Evolutionary conservation across 2,888 invertebrate genomes (phyloP), one percentile per base, ranked within the genome.

Genomic region (Sarcophaga variegata): DNA sequence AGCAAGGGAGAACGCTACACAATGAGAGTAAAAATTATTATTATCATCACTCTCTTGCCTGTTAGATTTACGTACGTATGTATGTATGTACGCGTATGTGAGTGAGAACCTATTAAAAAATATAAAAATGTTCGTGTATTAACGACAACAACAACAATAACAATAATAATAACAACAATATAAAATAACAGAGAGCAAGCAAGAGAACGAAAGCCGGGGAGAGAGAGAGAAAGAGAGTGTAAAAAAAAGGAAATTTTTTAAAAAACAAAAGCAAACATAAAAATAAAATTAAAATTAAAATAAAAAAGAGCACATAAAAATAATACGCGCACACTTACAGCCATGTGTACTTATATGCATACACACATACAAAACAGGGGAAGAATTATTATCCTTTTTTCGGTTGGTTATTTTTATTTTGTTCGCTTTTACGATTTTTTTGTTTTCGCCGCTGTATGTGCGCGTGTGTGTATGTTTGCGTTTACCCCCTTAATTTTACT

Each of bases 301-400:
- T 82, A 74, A 45, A 37, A 66, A 62, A 71, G 75, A 80, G 8
- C 37, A 37, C 37, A 37, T 0, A 37, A 37, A 37, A 10, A 37
- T 10, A 37, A 37, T 10, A 37, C 37, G 10, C 10, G 8, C 37
- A 37, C 2, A 37, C 37, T 8, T 2, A 37, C 37, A 37, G 8
- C 2, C 37, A 8, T 37, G 0, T 2, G 2, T 37, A 37, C 0
- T 1, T 37, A 6, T 6, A 6, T 54, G 67, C 47, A 71, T 83
- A 60, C 17, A 77, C 12, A 77, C 37, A 64, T 49, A 63, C 69
- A 81, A 75, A 84, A 62, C 59, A 80, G 81, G 83, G 81, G 88
- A 86, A 89, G 88, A 88, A 83, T 88, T 88, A 86, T 89, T 90
- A 90, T 90, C 89, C 90, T 90, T 17, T 90, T 90, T 90, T 90